phyloP scores from a whole-genome alignment of 2,113 vertebrate genomes.

The Pogonocichla stellata region DNA sequence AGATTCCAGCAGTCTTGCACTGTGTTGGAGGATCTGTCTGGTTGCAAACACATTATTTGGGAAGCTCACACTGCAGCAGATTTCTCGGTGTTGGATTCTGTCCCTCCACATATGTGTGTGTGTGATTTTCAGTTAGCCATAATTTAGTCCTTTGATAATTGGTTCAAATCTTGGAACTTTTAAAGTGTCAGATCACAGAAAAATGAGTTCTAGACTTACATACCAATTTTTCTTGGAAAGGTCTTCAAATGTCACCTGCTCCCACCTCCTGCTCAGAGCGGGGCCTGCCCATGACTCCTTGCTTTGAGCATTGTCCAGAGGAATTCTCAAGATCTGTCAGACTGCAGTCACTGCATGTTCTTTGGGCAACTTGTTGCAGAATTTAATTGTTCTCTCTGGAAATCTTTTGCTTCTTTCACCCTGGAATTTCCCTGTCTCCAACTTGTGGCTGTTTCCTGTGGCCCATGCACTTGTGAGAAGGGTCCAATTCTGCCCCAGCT shows the following conservation, averaged over 20 bases:
- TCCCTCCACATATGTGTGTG: background rate
- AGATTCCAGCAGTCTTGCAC: background rate
- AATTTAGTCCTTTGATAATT: background rate
- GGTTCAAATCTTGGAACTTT: background rate
- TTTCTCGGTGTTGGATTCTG: background rate
- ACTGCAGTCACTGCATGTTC: background rate
- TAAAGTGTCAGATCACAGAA: background rate
- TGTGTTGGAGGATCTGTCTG: background rate
- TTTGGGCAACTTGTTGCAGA: background rate
- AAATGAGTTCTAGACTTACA: background rate
- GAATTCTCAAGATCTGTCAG: background rate
- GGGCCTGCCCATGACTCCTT: background rate
- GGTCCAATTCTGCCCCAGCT: background rate
- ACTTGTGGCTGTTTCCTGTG: background rate
- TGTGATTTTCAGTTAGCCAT: background rate
- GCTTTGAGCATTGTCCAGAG: background rate
- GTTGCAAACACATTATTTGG: accelerated
- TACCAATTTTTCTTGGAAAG: background rate
- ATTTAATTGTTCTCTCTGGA: background rate
- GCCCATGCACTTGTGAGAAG: background rate
- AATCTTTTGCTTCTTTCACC: background rate
- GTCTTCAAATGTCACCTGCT: background rate
- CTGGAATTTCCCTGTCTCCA: background rate
- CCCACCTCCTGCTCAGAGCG: background rate
- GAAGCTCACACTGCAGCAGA: background rate